Conservation (phyloP, 2,113 vertebrate species). For the Steatornis caripensis region DNA sequence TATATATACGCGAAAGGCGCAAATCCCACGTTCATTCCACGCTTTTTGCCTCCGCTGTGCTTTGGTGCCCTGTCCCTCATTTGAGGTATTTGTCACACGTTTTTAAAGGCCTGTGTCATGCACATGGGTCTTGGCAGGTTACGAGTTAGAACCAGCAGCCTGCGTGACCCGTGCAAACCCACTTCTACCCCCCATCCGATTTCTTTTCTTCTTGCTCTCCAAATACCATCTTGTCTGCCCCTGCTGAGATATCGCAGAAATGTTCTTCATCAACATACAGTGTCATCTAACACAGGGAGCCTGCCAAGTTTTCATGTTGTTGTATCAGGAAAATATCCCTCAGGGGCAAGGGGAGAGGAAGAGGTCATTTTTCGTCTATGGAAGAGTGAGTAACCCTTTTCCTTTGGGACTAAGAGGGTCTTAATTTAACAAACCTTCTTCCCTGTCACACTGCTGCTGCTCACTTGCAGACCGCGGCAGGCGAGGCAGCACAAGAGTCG, state of each 20-base stretch:
- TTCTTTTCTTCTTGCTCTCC: constrained; percentile 31
- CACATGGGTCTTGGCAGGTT: background rate
- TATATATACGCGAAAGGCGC: background rate
- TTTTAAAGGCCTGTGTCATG: background rate
- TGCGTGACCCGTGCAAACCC: background rate
- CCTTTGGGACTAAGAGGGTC: constrained; percentile 21
- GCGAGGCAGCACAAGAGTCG: background rate
- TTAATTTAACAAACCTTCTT: constrained; percentile 42
- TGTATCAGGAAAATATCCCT: constrained; percentile 31
- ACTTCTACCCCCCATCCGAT: background rate
- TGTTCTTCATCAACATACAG: constrained; percentile 46
- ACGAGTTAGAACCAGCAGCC: background rate
- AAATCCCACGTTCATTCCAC: background rate
- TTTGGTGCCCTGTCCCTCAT: background rate
- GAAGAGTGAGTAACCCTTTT: constrained; percentile 52
- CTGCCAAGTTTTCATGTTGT: constrained; percentile 52
- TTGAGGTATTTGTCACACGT: background rate
- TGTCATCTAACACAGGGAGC: constrained; percentile 46
- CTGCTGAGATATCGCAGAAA: constrained; percentile 19
- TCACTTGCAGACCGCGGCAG: constrained; percentile 13
- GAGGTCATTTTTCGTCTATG: constrained; percentile 45
- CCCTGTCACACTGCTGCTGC: background rate
- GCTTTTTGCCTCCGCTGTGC: background rate
- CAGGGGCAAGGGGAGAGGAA: constrained; percentile 36
- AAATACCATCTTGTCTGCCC: constrained; percentile 34